Percentiles rank a stretch among this genome's conserved stretches.
These are phyloP conservation scores for Trileptium ribeirensis DNA, from an alignment of 2,888 invertebrate genomes.

Conservation along the genomic window DNA sequence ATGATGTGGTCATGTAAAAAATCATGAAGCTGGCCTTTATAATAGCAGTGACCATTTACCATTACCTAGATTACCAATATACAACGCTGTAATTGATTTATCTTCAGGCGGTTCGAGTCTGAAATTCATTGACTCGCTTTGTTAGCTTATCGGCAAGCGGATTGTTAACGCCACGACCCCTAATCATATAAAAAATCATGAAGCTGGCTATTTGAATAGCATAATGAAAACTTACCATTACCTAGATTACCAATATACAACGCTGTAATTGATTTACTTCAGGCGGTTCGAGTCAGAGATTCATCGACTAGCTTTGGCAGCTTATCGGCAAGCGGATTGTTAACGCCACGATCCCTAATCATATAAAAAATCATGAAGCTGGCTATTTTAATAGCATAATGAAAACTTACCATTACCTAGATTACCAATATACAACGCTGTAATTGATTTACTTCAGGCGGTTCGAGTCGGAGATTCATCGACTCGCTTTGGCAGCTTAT, in stretches of 20 bases:
- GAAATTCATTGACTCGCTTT: conserved; percentile 81
- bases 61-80: conserved; percentile 89
- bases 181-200: too few species aligned
- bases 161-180: conserved; percentile 92
- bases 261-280: conserved; percentile 90
- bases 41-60: too few species aligned
- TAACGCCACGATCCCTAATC: conserved; percentile 89
- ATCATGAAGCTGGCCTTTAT: too few species aligned
- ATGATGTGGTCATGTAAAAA: too few species aligned
- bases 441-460: conserved; percentile 87
- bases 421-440: conserved; percentile 94
- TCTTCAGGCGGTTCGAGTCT: conserved; percentile 92
- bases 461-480: conserved; percentile 88
- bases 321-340: conserved; percentile 93
- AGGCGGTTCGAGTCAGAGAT: conserved; percentile 86
- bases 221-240: conserved; percentile 60
- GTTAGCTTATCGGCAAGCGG: conserved; percentile 89
- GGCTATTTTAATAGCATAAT: too few species aligned
- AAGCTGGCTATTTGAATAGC: too few species aligned
- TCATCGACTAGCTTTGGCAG: conserved; percentile 78
- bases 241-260: conserved; percentile 93
- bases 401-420: conserved; percentile 66
- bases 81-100: conserved; percentile 86
- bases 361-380: too few species aligned
- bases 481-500: conserved; percentile 79